These are phyloP conservation scores for Tanytarsus gracilentus DNA, from an alignment of 2,888 invertebrate species.

Conservation along the genomic window DNA sequence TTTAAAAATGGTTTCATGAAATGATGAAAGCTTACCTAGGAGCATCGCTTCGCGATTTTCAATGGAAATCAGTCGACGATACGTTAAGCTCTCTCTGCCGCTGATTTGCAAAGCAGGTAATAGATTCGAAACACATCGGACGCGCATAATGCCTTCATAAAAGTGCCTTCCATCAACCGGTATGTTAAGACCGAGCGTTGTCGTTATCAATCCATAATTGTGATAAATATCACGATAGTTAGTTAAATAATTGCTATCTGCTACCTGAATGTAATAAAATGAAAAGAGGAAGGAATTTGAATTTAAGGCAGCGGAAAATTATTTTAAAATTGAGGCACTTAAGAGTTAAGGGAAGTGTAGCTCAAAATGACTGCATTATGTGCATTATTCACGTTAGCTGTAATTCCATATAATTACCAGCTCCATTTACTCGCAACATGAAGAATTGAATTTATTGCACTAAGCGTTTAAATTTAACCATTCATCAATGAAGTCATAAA, in stretches of 20 bases:
- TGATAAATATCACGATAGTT: slow-evolving; percentile 48
- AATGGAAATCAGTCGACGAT: slow-evolving; percentile 47
- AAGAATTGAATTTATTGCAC: too few relatives aligned
- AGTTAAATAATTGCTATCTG: slow-evolving; percentile 45
- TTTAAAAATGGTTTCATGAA: neutral
- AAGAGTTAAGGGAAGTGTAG: too few relatives aligned
- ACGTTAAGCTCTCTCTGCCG: slow-evolving; percentile 50
- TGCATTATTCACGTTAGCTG: too few relatives aligned
- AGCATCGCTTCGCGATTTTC: slow-evolving; percentile 54
- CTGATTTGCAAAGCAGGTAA: slow-evolving; percentile 53
- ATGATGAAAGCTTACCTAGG: slow-evolving; percentile 45
- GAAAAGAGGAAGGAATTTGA: too few relatives aligned
- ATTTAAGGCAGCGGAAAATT: too few relatives aligned
- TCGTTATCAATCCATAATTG: slow-evolving; percentile 50
- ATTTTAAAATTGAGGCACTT: too few relatives aligned
- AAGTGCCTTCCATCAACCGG: slow-evolving; percentile 49
- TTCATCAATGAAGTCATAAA: too few relatives aligned
- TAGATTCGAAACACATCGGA: slow-evolving; percentile 53
- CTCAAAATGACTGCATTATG: too few relatives aligned
- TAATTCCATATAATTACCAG: too few relatives aligned
- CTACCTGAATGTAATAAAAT: slow-evolving; percentile 42
- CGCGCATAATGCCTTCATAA: slow-evolving; percentile 51
- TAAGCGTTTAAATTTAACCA: too few relatives aligned
- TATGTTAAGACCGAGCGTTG: slow-evolving; percentile 50
- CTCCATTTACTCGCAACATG: too few relatives aligned